Conservation (phyloP, 2,113 vertebrate species). For the Entelurus aequoreus region DNA sequence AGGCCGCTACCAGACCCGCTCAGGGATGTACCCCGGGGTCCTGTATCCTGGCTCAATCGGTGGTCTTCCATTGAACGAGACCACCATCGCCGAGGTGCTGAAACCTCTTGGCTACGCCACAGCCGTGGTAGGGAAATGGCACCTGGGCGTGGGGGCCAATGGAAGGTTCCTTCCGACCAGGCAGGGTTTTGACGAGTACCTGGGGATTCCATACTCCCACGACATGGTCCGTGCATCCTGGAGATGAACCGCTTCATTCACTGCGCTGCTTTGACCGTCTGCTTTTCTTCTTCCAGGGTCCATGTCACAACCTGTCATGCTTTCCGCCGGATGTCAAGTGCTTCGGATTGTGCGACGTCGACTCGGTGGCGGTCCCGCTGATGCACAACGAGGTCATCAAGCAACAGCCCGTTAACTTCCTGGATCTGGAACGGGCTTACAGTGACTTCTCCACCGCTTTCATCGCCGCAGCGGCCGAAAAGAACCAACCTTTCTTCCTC, state of each 20-base stretch:
- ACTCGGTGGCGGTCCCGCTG: constrained; percentile 75
- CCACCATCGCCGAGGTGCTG: constrained; percentile 85
- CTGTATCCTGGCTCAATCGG: constrained; percentile 80
- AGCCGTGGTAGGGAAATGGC: constrained; percentile 87
- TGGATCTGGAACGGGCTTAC: constrained; percentile 78
- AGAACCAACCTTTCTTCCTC: constrained; percentile 82
- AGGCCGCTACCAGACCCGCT: constrained; percentile 82
- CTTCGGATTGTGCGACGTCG: constrained; percentile 79
- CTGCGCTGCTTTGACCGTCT: background rate
- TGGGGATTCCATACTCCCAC: constrained; percentile 90
- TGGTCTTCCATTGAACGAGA: constrained; percentile 84
- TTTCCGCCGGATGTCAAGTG: constrained; percentile 85
- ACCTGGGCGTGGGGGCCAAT: constrained; percentile 79
- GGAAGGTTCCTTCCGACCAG: constrained; percentile 80
- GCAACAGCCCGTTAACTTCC: constrained; percentile 83
- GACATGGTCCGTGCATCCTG: constrained; percentile 77
- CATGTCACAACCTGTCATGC: constrained; percentile 89
- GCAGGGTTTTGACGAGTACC: constrained; percentile 86
- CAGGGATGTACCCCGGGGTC: constrained; percentile 86
- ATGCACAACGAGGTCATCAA: constrained; percentile 75
- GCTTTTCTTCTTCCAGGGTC: constrained; percentile 71
- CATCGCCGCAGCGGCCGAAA: constrained; percentile 70
- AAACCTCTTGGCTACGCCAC: constrained; percentile 82
- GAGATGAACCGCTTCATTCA: background rate
- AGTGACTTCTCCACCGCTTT: constrained; percentile 75